phyloP scores from a whole-genome alignment of 2,888 invertebrate species.

The Stramonita haemastoma region DNA sequence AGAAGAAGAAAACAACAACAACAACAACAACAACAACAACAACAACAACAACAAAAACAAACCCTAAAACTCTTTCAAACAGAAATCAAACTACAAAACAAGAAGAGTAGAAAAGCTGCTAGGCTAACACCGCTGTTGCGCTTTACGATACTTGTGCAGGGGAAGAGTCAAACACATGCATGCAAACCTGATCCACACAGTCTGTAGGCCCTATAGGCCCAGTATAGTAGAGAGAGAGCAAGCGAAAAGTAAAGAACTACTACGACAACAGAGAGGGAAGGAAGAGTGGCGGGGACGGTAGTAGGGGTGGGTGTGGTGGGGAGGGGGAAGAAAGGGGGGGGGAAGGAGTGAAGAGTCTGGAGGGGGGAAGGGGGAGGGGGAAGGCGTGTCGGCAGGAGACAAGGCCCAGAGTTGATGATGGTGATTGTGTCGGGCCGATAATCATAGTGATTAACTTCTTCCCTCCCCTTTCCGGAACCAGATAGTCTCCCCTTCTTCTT shows the following conservation, averaged over 20 bases:
- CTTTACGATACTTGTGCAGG: no score
- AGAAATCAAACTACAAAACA: no score
- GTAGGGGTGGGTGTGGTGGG: no score
- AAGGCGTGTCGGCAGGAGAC: background rate
- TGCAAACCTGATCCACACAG: no score
- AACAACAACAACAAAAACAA: no score
- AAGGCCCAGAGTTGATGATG: background rate
- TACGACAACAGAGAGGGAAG: background rate
- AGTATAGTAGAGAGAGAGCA: background rate
- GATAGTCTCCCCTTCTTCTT: background rate
- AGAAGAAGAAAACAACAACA: no score
- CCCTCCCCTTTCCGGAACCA: background rate
- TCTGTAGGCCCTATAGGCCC: no score
- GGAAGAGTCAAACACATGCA: no score
- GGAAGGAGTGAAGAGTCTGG: background rate
- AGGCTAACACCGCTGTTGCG: no score
- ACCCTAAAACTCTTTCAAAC: no score
- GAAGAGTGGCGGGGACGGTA: background rate
- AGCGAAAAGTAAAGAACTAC: background rate
- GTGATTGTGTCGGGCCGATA: slow-evolving; percentile 6
- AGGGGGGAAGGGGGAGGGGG: background rate
- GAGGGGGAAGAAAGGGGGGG: background rate
- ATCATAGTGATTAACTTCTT: background rate
- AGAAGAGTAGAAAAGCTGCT: no score
- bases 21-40: no score